Evolutionary conservation across 2,888 invertebrate genomes (phyloP), one percentile per base, ranked within the genome.

Genomic region (Cheilosia variabilis): DNA sequence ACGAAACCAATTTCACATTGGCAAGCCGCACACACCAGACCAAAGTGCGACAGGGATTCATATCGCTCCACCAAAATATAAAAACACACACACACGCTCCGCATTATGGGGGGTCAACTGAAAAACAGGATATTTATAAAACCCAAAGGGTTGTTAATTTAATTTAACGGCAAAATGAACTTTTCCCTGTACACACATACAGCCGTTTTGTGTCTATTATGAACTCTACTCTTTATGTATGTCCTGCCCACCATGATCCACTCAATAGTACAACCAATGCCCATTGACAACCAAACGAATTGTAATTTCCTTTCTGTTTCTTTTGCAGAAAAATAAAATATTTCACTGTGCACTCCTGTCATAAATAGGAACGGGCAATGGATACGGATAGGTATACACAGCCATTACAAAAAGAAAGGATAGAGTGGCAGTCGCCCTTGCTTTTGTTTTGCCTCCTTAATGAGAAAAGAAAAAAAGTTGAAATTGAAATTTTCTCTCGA

Each of bases 91-190:
- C 45, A 68, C 57, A 41, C 58, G 31, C 50, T 66, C 53, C 41
- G 50, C 65, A 63, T 60, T 71, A 53, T 34, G 60, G 82, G 83
- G 79, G 83, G 83, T 83, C 83, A 83, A 83, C 83, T 79, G 83
- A 68, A 63, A 73, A 73, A 73, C 73, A 83, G 78, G 78, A 83
- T 79, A 83, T 83, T 83, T 83, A 79, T 79, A 78, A 83, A 83
- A 73, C 73, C 73, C 73, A 83, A 83, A 83, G 83, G 83, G 68
- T 83, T 83, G 83, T 83, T 83, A 83, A 83, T 83, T 83, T 69
- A 83, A 83, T 83, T 83, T 83, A 79, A 83, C 83, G 83, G 83
- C 73, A 83, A 83, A 78, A 79, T 83, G 78, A 83, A 79, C 83
- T 78, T 73, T 66, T 58, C 41, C 62, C 31, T 24, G 13, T 4